Evolutionary conservation across 2,797 vertebrate genomes (phyloP).

Genomic region (Vireo griseus): DNA sequence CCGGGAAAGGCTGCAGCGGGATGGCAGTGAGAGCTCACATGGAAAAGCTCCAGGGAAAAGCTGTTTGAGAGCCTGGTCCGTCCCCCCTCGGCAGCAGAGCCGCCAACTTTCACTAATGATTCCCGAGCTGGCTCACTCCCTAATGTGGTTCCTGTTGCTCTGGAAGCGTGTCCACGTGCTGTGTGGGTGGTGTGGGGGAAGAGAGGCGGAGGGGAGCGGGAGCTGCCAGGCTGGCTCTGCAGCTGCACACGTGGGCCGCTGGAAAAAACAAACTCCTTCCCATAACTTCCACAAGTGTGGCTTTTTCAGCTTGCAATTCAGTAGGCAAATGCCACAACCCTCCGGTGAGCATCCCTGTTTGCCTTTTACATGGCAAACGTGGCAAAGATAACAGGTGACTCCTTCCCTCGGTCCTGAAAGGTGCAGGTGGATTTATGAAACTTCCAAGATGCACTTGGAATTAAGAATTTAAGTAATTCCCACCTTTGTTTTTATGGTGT

Average conservation of each 20-base stretch:
- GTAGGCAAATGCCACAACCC: neutral
- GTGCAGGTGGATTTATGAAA: neutral
- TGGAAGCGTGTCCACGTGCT: neutral
- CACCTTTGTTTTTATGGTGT: neutral
- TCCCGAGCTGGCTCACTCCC: neutral
- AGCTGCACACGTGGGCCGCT: neutral
- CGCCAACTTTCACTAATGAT: rapidly evolving
- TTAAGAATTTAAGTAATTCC: neutral
- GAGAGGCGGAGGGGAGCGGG: rapidly evolving
- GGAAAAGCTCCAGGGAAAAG: neutral
- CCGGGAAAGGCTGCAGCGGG: neutral
- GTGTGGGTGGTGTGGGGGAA: neutral
- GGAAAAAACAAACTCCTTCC: neutral
- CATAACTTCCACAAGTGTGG: neutral
- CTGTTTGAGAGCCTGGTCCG: neutral
- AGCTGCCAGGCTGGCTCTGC: neutral
- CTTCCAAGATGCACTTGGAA: neutral
- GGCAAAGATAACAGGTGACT: neutral
- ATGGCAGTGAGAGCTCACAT: neutral
- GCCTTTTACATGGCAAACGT: neutral
- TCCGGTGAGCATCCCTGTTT: rapidly evolving
- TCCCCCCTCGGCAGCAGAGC: neutral
- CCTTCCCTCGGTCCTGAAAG: neutral
- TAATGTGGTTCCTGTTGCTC: neutral
- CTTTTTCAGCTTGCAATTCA: neutral